Conservation (phyloP, 2,113 vertebrate genomes). For the Alosa alosa region DNA sequence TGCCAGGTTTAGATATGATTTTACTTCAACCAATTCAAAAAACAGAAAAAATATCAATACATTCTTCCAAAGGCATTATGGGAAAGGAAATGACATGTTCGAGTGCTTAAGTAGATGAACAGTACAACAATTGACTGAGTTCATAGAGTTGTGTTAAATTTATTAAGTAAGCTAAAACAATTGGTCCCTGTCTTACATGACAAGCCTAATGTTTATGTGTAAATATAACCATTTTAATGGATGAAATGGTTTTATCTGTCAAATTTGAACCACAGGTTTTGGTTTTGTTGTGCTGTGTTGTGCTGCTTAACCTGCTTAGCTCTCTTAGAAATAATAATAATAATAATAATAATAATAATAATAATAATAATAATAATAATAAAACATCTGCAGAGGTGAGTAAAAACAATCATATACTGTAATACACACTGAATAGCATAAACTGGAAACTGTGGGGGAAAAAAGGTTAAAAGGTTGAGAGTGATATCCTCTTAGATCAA, state of each 20-base stretch:
- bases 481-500: not conserved
- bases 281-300: not conserved
- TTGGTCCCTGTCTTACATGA: not conserved
- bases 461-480: not conserved
- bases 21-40: constrained; percentile 2
- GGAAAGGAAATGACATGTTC: not conserved
- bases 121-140: not conserved
- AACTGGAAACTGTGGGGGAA: not conserved
- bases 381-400: not conserved
- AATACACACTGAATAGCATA: not conserved
- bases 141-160: not conserved
- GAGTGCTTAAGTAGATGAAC: not conserved
- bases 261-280: not conserved
- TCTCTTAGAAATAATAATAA: not conserved
- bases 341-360: not conserved
- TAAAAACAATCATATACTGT: not conserved
- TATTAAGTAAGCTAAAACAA: not conserved
- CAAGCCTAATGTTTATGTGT: not conserved
- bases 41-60: not conserved
- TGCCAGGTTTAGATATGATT: not conserved
- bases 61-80: not conserved
- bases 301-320: not conserved
- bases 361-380: too few species aligned
- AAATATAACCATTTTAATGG: not conserved
- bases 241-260: not conserved